Evolutionary conservation across 1,140 invertebrate genomes (phyloP), one percentile per base, ranked within the genome.

Genomic region (Thalassaphorura encarpata): DNA sequence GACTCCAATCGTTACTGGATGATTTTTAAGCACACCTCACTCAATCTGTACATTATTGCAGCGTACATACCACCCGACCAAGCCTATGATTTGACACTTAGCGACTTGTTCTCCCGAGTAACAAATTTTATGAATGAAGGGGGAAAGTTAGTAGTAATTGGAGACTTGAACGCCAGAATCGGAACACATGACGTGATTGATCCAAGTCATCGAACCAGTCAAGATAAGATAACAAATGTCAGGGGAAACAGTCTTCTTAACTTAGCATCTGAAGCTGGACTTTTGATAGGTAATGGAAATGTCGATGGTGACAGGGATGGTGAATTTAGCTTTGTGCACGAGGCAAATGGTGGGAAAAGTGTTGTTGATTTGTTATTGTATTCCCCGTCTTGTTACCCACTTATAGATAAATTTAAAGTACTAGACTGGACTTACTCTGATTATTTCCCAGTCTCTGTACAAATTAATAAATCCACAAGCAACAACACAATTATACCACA

Each of bases 161-260:
- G 46, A 28, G 46, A 48, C 23, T 26, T 48, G 4, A 48, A 48
- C 23, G 19, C 46, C 19, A 48, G 46, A 28, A 48, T 48, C 13
- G 26, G 26, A 26, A 48, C 8, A n/a, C 5, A 28, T 11, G 5
- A 23, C 13, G 11, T 6, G 11, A 6, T 4, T 8, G 11, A 8
- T 11, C n/a, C 33, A 8, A 36, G n/a, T n/a, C 8, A 11, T 8
- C 8, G 33, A n/a, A 8, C 8, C 8, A 36, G 33, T n/a, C 8
- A 36, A 36, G 33, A 36, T 36, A 8, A 11, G 8, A n/a, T 11
- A 36, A 8, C n/a, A 36, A 36, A 36, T 36, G 8, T n/a, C 33
- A 8, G n/a, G 8, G 33, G 33, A 11, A 36, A n/a, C 8, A 36
- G 8, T 11, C 33, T 36, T 36, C n/a, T 36, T 11, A n/a, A 36